phyloP scores from a whole-genome alignment of 2,797 vertebrate species.

The Molossus molossus region DNA sequence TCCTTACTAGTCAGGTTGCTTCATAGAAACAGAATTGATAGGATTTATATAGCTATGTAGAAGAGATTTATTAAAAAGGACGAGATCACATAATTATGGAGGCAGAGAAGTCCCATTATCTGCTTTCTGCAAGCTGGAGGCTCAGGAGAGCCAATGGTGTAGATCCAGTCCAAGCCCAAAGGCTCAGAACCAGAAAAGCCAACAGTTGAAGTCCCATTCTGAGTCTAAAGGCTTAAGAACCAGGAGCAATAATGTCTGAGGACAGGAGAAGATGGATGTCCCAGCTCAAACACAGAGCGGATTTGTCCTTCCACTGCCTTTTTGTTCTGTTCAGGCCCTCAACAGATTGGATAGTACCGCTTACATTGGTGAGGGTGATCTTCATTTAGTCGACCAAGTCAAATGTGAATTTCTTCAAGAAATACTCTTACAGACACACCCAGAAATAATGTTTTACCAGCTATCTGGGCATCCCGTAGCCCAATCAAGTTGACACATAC shows the following conservation, averaged over 20 bases:
- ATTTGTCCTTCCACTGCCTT: neutral
- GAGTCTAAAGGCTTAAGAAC: neutral
- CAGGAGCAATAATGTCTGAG: neutral
- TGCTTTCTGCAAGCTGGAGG: neutral
- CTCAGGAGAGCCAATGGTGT: neutral
- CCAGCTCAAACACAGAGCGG: neutral
- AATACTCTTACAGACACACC: neutral
- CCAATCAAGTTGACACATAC: neutral
- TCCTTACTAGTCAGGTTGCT: neutral
- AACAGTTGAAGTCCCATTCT: neutral
- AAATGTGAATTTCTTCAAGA: slow-evolving; percentile 14
- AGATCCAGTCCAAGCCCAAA: neutral
- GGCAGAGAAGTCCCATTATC: neutral
- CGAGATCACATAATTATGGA: neutral
- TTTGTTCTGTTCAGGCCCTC: neutral
- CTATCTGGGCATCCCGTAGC: neutral
- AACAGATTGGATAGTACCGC: neutral
- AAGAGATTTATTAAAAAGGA: neutral
- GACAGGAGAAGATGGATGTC: neutral
- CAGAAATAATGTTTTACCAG: neutral
- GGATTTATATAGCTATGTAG: neutral
- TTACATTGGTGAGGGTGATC: neutral
- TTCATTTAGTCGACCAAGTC: neutral
- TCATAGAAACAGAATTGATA: neutral
- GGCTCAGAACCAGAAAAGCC: neutral